Base-by-base conservation (phyloP, 1,140 invertebrate species). In the Leguminivora glycinivorella region DNA sequence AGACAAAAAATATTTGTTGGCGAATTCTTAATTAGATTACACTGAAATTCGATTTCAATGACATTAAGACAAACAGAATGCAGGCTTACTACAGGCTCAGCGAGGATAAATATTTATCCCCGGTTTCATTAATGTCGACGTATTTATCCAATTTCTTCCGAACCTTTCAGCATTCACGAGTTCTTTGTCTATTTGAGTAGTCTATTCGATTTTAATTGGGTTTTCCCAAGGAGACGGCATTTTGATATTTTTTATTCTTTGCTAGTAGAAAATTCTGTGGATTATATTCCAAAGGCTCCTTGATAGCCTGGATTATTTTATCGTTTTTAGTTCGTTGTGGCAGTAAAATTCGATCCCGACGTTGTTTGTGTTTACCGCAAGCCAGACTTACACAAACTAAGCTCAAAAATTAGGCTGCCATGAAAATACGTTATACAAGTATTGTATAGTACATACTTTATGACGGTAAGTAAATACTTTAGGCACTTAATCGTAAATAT, bases 101-200 rank as follows among this genome's bases (percentile, higher is more conserved):
- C 6, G 34, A 6, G 19, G 47, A n/a, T 52, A 52, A 52, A 52
- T 52, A 52, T 52, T 52, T 52, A 52, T 52, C 22, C 19, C 47
- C 19, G 19, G 6, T n/a, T 52, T 52, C 47, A 52, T 52, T 52
- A 52, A 22, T 52, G 19, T 52, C 47, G n/a, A 52, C 47, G 47
- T 52, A 52, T 6, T 52, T 52, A 22, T 52, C 47, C 17, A 52
- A 52, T 52, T 52, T 52, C 47, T 22, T 52, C 7, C 22, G 40
- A n/a, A 43, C 40, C 40, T 43, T 43, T 17, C 40, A 43, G 3
- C 47, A 22, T 19, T 52, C 47, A 22, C 17, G 10, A 52, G 47
- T 52, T 52, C 47, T 52, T 52, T 52, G 47, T 52, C 47, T 52
- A 52, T 52, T 52, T 52, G 47, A 52, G 47, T 52, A 52, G 47